Conservation (phyloP, 2,797 vertebrate genomes). For the Macroramphosus scolopax region DNA sequence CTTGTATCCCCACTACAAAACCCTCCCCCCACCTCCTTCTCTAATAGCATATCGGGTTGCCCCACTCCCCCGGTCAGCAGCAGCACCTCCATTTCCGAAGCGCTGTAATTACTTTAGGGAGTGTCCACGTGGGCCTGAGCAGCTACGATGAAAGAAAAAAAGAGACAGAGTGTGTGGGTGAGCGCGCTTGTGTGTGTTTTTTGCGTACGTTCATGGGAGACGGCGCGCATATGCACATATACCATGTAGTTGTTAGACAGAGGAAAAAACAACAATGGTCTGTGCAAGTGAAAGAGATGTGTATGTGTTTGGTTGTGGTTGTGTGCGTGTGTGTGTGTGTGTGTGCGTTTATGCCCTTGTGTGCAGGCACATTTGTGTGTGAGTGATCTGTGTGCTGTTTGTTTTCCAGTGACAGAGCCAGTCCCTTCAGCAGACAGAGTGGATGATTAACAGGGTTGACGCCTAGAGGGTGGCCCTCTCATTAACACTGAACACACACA, state of each 20-base stretch:
- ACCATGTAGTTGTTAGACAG: no score
- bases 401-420: slow-evolving; percentile 72
- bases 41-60: slow-evolving; percentile 81
- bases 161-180: slow-evolving; percentile 17
- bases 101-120: slow-evolving; percentile 80
- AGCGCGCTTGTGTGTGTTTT: slow-evolving; percentile 16
- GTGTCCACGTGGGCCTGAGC: slow-evolving; percentile 52
- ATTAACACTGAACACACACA: slow-evolving; percentile 66
- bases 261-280: slow-evolving; percentile 35
- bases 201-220: no score
- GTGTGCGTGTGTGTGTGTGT: no score
- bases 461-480: slow-evolving; percentile 75
- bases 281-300: slow-evolving; percentile 4
- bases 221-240: no score
- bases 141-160: slow-evolving; percentile 44
- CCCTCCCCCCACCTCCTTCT: slow-evolving; percentile 32
- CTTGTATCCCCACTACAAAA: slow-evolving; percentile 52
- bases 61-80: slow-evolving; percentile 61
- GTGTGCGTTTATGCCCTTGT: no score
- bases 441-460: slow-evolving; percentile 79
- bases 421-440: slow-evolving; percentile 74
- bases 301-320: no score
- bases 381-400: slow-evolving; percentile 60
- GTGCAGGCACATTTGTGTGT: slow-evolving; percentile 8
- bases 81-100: slow-evolving; percentile 74